Evolutionary conservation across 2,888 invertebrate genomes (phyloP), one percentile per base, ranked within the genome.

Genomic region (Horisme vitalbata): DNA sequence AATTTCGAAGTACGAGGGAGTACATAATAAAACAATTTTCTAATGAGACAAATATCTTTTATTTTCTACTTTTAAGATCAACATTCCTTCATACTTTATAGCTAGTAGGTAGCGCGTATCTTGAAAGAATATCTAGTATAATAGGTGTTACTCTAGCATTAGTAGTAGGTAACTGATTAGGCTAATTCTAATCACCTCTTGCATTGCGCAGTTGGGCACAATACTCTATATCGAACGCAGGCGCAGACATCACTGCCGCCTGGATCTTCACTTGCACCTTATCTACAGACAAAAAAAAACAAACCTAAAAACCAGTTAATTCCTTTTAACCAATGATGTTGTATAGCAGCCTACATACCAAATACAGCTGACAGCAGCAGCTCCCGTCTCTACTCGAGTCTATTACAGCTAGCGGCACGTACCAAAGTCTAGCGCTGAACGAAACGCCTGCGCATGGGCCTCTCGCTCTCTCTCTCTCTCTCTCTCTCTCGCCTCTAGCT

Each of bases 11-110:
- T 79, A 75, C 52, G 69, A 81, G 83, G 61, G 84, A 86, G 86
- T 86, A 88, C 84, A 82, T 77, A 64, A 76, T 78, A 84, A 85
- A 87, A 79, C 64, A 76, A 71, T 83, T 87, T 86, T 87, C 76
- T 85, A 85, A 79, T 63, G 77, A 75, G 47, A 56, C 7, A 23
- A 52, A 36, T 55, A 26, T 62, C 60, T 75, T 80, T 79, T 72
- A 70, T 71, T 71, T 61, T 23, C 14, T 21, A 14, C 20, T 14
- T n/a, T 34, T 30, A 41, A 6, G 12, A 15, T 18, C 6, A 18
- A 18, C 4, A 18, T 6, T 18, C 18, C 18, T 18, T 2, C 6
- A 18, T 2, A 18, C 5, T n/a, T 1, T 1, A 15, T 34, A 31
- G 6, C 10, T 18, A 27, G 23, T 18, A n/a, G n/a, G 23, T 18